These are phyloP conservation scores for Sparidentex hasta DNA, from an alignment of 2,797 vertebrate species.

Conservation along the genomic window DNA sequence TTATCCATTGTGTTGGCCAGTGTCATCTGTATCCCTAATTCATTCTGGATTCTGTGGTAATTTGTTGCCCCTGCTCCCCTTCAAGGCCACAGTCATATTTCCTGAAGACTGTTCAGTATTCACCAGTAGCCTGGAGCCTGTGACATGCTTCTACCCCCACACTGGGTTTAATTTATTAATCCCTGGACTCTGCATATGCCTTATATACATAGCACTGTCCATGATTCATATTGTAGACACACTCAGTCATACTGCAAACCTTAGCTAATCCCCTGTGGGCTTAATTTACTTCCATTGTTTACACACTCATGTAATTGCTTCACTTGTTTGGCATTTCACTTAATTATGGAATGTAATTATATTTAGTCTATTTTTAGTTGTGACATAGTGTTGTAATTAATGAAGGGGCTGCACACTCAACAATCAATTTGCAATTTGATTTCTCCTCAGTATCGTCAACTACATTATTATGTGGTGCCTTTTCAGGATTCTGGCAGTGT, in stretches of 20 bases:
- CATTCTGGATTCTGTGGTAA: constrained; percentile 16
- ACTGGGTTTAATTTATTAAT: constrained; percentile 34
- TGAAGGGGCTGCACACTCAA: constrained; percentile 14
- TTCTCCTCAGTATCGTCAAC: constrained; percentile 17
- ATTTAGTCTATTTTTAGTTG: constrained; percentile 59
- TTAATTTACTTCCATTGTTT: constrained; percentile 73
- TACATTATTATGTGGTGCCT: background rate
- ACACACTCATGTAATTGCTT: constrained; percentile 52
- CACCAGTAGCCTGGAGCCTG: constrained; percentile 20
- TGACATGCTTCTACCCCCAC: constrained; percentile 27
- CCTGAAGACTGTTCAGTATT: constrained; percentile 42
- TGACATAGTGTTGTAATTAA: constrained; percentile 52
- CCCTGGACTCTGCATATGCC: constrained; percentile 22
- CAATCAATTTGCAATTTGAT: constrained; percentile 57
- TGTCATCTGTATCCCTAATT: constrained; percentile 6
- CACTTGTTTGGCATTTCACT: constrained; percentile 47
- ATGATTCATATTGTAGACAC: constrained; percentile 43
- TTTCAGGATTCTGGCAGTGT: constrained; percentile 24
- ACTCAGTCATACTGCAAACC: constrained; percentile 17
- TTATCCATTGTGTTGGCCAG: background rate
- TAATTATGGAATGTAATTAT: constrained; percentile 64
- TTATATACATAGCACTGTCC: constrained; percentile 12
- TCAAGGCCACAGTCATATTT: constrained; percentile 36
- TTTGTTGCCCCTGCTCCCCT: constrained; percentile 36
- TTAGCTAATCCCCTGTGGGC: constrained; percentile 35